Evolutionary conservation across 1,140 invertebrate species (phyloP).

Genomic region (Lethrus apterus): DNA sequence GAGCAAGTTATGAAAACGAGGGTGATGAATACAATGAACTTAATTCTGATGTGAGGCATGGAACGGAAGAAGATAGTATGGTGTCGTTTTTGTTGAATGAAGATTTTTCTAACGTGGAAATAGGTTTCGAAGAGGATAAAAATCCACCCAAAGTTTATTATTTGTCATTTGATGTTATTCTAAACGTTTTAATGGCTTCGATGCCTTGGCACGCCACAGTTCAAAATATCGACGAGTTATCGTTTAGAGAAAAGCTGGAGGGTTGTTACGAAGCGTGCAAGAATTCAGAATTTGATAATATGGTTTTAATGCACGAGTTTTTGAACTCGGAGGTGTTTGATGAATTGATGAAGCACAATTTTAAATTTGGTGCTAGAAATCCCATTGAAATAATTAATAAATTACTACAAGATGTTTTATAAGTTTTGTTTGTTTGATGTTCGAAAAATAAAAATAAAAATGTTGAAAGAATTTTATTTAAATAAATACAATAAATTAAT

Average conservation of each 20-base stretch:
- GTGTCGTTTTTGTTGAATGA: conserved; percentile 4
- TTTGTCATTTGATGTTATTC: conserved; percentile 25
- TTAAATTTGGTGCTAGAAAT: conserved; percentile 24
- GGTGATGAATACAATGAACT: background rate
- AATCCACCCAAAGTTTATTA: conserved; percentile 22
- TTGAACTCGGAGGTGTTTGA: conserved; percentile 24
- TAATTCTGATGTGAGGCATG: too few relatives aligned
- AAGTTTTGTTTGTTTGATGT: background rate
- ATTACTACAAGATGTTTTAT: background rate
- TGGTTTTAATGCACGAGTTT: conserved; percentile 30
- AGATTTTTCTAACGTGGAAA: conserved; percentile 17
- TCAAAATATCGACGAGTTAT: conserved; percentile 23
- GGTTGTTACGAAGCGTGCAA: conserved; percentile 21
- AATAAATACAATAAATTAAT: too few relatives aligned
- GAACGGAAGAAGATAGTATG: background rate
- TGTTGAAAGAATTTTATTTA: too few relatives aligned
- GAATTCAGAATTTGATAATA: conserved; percentile 24
- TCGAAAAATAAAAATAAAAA: too few relatives aligned
- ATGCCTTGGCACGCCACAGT: conserved; percentile 31
- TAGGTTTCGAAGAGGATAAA: conserved; percentile 17
- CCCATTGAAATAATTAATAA: conserved; percentile 10
- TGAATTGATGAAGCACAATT: conserved; percentile 20
- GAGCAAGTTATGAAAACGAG: conserved; percentile 1
- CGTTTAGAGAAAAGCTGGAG: conserved; percentile 24
- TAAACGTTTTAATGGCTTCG: conserved; percentile 23